Conservation (phyloP, 92 coral and sea anemone species). For the Micromussa lordhowensis region DNA sequence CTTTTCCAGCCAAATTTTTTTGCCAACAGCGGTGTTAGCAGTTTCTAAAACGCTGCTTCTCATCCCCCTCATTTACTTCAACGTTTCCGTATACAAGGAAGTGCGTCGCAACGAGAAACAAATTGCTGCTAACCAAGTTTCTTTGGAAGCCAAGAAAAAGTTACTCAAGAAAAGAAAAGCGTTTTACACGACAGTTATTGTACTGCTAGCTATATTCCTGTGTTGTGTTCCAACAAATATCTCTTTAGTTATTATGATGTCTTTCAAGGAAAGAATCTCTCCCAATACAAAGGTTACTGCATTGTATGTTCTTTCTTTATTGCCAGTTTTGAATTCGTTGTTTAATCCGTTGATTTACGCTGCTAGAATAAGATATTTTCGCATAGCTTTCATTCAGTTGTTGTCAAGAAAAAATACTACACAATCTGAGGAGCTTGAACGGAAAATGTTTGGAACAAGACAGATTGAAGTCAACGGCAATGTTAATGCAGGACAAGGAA, state of each 20-base stretch:
- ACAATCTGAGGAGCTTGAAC: conserved; percentile 1
- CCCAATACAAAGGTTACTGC: too few relatives aligned
- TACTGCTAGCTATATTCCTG: too few relatives aligned
- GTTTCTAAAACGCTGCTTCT: background rate
- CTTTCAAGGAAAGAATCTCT: background rate
- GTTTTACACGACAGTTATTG: background rate
- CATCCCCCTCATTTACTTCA: background rate
- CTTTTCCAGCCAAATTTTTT: too few relatives aligned
- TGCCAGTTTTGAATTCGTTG: background rate
- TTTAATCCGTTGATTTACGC: conserved; percentile 4
- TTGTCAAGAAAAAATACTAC: background rate
- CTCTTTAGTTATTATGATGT: background rate
- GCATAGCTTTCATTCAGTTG: background rate
- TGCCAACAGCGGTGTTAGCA: too few relatives aligned
- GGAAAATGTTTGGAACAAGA: background rate
- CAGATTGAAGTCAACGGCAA: background rate
- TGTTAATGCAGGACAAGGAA: background rate
- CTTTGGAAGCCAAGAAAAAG: background rate
- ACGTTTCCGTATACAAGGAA: conserved; percentile 1
- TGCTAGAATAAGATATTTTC: background rate
- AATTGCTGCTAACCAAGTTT: conserved; percentile 6
- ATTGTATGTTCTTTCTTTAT: background rate
- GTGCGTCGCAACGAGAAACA: background rate
- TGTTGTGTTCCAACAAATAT: background rate
- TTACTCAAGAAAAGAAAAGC: background rate